Base-by-base conservation (phyloP, 2,797 vertebrate species). In the Naso thynnoides region DNA sequence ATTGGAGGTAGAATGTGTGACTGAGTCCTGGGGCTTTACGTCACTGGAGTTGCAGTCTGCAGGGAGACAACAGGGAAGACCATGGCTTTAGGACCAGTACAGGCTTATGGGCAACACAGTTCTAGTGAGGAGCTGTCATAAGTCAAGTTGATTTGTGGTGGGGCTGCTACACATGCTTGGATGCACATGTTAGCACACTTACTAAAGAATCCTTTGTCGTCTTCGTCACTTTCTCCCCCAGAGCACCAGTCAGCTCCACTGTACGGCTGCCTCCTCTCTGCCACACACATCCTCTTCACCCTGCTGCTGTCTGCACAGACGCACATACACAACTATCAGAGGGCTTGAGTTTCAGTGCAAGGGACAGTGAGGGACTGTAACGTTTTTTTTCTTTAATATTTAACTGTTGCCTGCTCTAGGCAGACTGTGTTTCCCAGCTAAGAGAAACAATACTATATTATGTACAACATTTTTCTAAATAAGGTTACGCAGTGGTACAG, bases 11-110 rank as follows among this genome's bases (percentile, higher is more conserved):
- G 97, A 95, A 94, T 98, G 96, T 85, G 96, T 95, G 90, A 96
- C 95, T 73, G 97, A 92, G 86, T 99, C 98, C 89, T 96, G 96
- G 91, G 97, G 94, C 93, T 98, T 99, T 83, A 97, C 94, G 61
- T 99, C 98, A 65, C 95, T 94, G 89, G 97, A 97, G 94, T 98
- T 99, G 93, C 97, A 97, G 93, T 99, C 98, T 99, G 60, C 26
- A 78, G 59, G 62, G 60, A 74, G 79, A 85, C 39, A 67, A 64
- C 11, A 53, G 44, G 21, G 15, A 42, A 66, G 27, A 74, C 42
- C 8, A n/a, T 21, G 36, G 26, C 19, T 63, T 85, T 66, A 78
- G 45, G 63, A 79, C 1, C 45, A 63, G 60, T 27, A 76, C 11
- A 79, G 58, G 15, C 21, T 64, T 61, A 62, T 85, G 71, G 75